Conservation (phyloP, 1,140 invertebrate species). For the Solen grandis region DNA sequence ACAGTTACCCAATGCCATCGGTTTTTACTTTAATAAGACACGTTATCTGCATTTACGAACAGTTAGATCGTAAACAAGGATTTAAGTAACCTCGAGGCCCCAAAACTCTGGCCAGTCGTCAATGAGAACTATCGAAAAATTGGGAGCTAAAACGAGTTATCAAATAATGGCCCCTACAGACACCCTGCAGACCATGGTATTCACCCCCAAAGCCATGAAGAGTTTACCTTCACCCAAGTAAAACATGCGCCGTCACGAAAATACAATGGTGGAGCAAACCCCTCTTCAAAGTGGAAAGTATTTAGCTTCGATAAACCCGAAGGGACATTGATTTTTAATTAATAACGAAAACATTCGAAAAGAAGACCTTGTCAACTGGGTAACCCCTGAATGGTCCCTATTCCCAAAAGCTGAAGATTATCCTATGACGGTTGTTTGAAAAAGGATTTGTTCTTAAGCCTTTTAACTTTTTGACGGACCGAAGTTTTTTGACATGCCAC, state of each 20-base stretch:
- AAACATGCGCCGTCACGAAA: constrained; percentile 8
- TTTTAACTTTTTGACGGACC: constrained; percentile 38
- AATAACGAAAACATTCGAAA: constrained; percentile 16
- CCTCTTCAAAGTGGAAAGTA: background rate
- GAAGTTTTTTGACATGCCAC: too few species aligned
- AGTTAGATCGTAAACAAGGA: constrained; percentile 2
- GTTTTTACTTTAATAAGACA: constrained; percentile 32
- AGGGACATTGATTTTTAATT: background rate
- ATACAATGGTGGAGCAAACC: background rate
- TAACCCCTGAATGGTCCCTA: constrained; percentile 9
- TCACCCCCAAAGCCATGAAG: constrained; percentile 4
- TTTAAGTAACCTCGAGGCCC: constrained; percentile 18
- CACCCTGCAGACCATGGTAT: constrained; percentile 3
- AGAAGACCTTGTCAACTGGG: constrained; percentile 23
- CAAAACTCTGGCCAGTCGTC: constrained; percentile 30
- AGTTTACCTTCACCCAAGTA: constrained; percentile 17
- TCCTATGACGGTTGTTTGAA: constrained; percentile 6
- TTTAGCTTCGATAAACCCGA: constrained; percentile 7
- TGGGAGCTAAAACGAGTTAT: constrained; percentile 27
- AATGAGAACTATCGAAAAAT: constrained; percentile 39
- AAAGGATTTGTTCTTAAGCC: constrained; percentile 13
- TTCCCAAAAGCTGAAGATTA: constrained; percentile 21
- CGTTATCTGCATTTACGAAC: constrained; percentile 16
- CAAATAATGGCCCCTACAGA: constrained; percentile 6
- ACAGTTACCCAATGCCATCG: background rate